These are phyloP conservation scores for Nomada hirtipes DNA, from an alignment of 2,888 invertebrate genomes.

Conservation along the genomic window DNA sequence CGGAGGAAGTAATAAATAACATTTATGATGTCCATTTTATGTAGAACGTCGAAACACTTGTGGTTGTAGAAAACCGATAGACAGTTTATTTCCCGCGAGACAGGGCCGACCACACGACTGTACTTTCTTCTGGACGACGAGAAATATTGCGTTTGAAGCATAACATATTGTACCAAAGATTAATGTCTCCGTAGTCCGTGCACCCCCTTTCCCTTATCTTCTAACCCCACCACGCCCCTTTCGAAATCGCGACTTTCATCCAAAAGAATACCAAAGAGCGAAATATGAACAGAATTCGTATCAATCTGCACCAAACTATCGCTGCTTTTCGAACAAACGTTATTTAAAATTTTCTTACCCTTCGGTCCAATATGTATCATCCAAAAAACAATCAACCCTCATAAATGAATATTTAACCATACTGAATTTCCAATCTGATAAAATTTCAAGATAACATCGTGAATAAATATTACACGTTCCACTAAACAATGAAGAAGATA, in stretches of 20 bases:
- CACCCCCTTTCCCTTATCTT: not conserved
- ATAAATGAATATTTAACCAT: too few species aligned
- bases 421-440: too few species aligned
- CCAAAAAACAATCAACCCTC: too few species aligned
- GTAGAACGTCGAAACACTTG: not conserved
- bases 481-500: too few species aligned
- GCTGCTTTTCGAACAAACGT: too few species aligned
- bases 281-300: too few species aligned
- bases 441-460: too few species aligned
- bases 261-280: too few species aligned
- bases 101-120: not conserved
- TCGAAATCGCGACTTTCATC: not conserved
- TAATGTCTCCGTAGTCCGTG: constrained; percentile 15
- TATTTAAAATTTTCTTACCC: too few species aligned
- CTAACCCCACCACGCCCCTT: not conserved
- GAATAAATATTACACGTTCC: too few species aligned
- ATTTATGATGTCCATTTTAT: not conserved
- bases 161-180: constrained; percentile 28
- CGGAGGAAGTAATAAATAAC: not conserved
- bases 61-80: not conserved
- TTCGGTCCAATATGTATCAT: too few species aligned
- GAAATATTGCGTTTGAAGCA: constrained; percentile 36
- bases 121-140: not conserved
- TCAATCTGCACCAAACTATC: too few species aligned
- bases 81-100: constrained; percentile 12